phyloP scores from a whole-genome alignment of 2,797 vertebrate genomes.

The Trachops cirrhosus region DNA sequence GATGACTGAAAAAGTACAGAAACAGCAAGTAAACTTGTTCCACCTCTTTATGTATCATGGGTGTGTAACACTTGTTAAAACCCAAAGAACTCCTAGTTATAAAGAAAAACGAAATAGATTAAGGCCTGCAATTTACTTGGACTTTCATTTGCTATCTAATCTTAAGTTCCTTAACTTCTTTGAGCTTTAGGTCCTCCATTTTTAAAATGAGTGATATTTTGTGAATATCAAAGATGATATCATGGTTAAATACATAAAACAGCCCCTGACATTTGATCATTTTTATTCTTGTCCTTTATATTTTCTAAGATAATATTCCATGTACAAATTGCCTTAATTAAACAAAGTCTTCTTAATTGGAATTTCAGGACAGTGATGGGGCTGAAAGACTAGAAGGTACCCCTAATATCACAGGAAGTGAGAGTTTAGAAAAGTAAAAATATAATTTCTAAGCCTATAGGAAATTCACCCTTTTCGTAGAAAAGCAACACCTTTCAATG shows the following conservation, averaged over 20 bases:
- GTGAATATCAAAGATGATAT: neutral
- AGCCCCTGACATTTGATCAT: neutral
- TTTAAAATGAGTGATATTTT: neutral
- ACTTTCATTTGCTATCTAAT: neutral
- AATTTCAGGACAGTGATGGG: neutral
- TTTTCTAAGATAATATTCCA: slow-evolving; percentile 24
- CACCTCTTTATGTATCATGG: neutral
- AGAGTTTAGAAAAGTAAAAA: slow-evolving; percentile 27
- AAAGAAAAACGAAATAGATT: neutral
- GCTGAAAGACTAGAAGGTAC: neutral
- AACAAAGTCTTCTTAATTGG: neutral
- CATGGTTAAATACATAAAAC: neutral
- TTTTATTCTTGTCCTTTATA: neutral
- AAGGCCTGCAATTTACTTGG: neutral
- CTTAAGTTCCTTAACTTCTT: neutral
- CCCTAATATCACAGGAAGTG: neutral
- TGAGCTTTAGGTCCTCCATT: neutral
- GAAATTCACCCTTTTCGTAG: neutral
- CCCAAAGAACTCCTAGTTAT: neutral
- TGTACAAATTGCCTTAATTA: neutral
- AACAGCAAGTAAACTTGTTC: neutral
- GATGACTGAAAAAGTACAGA: neutral
- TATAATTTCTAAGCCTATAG: neutral
- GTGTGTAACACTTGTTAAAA: neutral
- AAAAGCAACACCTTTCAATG: neutral